Conservation (phyloP, 2,888 invertebrate genomes). For the Herminia tarsipennalis region DNA sequence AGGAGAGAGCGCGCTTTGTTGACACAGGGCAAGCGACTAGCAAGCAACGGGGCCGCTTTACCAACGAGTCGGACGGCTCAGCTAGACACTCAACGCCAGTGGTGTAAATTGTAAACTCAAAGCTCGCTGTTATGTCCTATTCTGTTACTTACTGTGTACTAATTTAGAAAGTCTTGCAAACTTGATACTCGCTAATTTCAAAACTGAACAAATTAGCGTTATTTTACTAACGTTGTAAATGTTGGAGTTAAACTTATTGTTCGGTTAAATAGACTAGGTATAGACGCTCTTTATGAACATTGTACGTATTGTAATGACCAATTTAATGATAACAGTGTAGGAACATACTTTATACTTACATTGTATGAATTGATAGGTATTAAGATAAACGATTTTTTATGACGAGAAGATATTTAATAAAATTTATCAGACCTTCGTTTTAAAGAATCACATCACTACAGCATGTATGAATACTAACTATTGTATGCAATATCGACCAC, state of each 20-base stretch:
- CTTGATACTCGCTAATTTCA: conserved; percentile 18
- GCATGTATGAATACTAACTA: too few species aligned
- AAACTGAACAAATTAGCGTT: conserved; percentile 25
- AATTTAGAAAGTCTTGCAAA: conserved; percentile 30
- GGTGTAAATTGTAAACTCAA: conserved; percentile 48
- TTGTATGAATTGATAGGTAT: conserved; percentile 32
- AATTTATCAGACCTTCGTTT: too few species aligned
- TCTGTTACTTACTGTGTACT: conserved; percentile 34
- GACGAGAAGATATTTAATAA: too few species aligned
- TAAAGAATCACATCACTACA: too few species aligned
- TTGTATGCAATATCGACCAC: too few species aligned
- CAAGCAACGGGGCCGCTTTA: conserved; percentile 40
- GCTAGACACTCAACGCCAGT: conserved; percentile 27
- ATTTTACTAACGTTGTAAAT: conserved; percentile 8
- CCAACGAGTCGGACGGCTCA: conserved; percentile 15
- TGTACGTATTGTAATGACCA: conserved; percentile 16
- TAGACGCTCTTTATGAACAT: conserved; percentile 2
- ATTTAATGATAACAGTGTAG: conserved; percentile 22
- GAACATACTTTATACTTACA: conserved; percentile 14
- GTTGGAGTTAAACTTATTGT: conserved; percentile 3
- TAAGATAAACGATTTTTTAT: too few species aligned
- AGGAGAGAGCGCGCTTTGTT: conserved; percentile 78
- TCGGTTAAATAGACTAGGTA: not conserved
- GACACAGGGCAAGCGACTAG: conserved; percentile 68
- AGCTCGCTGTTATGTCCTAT: conserved; percentile 50